Evolutionary conservation across 1,140 invertebrate species (phyloP), one percentile per base, ranked within the genome.

Genomic region (Drosophila nikananu): DNA sequence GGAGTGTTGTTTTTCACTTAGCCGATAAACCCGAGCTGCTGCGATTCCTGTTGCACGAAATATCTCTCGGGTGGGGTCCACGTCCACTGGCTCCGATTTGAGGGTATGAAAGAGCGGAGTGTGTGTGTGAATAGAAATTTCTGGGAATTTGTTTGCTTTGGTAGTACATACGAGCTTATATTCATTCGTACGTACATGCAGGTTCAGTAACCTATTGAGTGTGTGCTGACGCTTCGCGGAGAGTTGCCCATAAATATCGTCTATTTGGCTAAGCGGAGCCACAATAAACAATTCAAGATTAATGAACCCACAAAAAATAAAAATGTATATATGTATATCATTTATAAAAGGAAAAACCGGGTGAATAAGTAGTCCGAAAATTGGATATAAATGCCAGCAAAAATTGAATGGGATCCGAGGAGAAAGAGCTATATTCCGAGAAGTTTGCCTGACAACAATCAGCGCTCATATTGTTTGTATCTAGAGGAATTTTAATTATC

Each of bases 401-500:
- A 66, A 60, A 68, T 19, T 71, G 63, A 55, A 71, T 71, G 46
- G 49, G 19, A 21, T 55, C 17, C 23, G 23, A 49, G 48, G 48
- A 49, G 23, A 8, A 25, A 49, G 17, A 49, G 9, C 13, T 23
- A 23, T 48, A 44, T 71, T 71, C 67, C 51, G 23, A 71, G 67
- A 71, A 71, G 39, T 57, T 68, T 17, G 17, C 64, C 67, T 44
- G 64, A 71, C 67, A 68, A 71, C 67, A 71, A 71, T 71, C 67
- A 57, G 64, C 4, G 23, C 32, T 30, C 25, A 68, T 71, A 71
- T 71, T 71, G 67, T 71, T 71, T 71, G 64, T 55, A 57, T 68
- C 67, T 71, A 15, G 39, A 71, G 67, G 67, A 71, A 71, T 71
- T 71, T 71, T 71, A 71, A 71, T 71, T 71, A 71, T 68, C 67